Evolutionary conservation across 2,888 invertebrate genomes (phyloP).

Genomic region (Chironomus tentans): DNA sequence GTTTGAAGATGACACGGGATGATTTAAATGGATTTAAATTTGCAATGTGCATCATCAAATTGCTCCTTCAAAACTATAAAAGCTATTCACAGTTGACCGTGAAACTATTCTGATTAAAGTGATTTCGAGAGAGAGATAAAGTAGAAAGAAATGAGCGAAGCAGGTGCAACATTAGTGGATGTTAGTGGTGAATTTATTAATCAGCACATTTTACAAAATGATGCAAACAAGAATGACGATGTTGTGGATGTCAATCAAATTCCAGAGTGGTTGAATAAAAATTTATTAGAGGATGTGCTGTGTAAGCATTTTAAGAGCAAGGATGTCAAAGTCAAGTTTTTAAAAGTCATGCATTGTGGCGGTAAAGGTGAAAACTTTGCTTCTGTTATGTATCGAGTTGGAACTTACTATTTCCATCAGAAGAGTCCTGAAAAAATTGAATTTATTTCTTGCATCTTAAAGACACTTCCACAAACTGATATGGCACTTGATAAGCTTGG

Average conservation of each 20-base stretch:
- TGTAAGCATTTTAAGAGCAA: not conserved
- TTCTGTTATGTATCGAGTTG: not conserved
- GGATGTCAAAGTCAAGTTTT: not conserved
- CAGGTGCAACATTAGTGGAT: not conserved
- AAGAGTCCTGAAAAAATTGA: not conserved
- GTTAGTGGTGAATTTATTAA: not conserved
- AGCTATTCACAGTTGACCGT: too few species aligned
- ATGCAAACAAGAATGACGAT: not conserved
- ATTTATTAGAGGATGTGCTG: conserved; percentile 1
- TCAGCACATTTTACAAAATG: not conserved
- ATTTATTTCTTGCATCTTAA: conserved; percentile 2
- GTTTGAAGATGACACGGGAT: too few species aligned
- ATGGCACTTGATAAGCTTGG: conserved; percentile 19
- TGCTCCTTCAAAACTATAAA: too few species aligned
- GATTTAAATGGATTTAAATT: too few species aligned
- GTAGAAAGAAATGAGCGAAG: not conserved
- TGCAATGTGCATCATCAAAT: too few species aligned
- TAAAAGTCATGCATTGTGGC: not conserved
- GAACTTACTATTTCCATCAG: not conserved
- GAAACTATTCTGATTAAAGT: too few species aligned
- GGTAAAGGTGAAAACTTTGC: conserved; percentile 22
- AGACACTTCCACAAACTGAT: conserved; percentile 7
- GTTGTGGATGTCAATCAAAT: not conserved
- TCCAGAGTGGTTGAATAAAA: conserved; percentile 15
- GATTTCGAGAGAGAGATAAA: too few species aligned